Conservation (phyloP, 2,113 vertebrate species). For the Carassius gibelio region DNA sequence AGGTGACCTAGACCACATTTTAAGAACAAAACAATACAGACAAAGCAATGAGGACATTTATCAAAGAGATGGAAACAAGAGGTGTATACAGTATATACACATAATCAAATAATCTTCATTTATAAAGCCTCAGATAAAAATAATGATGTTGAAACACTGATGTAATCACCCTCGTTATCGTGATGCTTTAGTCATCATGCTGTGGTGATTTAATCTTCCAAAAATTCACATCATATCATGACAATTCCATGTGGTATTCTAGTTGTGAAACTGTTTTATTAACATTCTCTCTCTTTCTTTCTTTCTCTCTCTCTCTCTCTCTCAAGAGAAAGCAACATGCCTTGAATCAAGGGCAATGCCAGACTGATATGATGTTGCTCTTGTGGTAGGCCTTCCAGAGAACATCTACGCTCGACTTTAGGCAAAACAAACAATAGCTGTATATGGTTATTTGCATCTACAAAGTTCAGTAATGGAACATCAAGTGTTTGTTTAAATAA, state of each 20-base stretch:
- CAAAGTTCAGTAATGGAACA: not conserved
- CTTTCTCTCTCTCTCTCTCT: not conserved
- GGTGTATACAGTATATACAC: not conserved
- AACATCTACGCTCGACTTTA: not conserved
- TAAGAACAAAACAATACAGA: not conserved
- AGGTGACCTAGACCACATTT: not conserved
- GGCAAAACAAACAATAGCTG: conserved; percentile 3
- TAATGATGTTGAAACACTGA: no score
- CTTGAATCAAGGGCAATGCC: not conserved
- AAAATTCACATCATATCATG: not conserved
- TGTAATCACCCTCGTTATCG: not conserved
- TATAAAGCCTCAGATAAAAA: no score
- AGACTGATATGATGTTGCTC: not conserved
- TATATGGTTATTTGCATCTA: conserved; percentile 5
- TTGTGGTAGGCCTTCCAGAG: not conserved
- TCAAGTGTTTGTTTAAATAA: conserved; percentile 14
- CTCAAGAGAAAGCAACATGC: not conserved
- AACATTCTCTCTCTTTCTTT: not conserved
- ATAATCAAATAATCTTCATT: no score
- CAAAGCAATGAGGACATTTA: not conserved
- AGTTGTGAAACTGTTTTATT: not conserved
- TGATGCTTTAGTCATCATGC: not conserved
- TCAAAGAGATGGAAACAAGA: not conserved
- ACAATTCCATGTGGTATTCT: not conserved
- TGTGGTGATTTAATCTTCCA: not conserved